phyloP scores from a whole-genome alignment of 2,113 vertebrate genomes.

The Cololabis saira region DNA sequence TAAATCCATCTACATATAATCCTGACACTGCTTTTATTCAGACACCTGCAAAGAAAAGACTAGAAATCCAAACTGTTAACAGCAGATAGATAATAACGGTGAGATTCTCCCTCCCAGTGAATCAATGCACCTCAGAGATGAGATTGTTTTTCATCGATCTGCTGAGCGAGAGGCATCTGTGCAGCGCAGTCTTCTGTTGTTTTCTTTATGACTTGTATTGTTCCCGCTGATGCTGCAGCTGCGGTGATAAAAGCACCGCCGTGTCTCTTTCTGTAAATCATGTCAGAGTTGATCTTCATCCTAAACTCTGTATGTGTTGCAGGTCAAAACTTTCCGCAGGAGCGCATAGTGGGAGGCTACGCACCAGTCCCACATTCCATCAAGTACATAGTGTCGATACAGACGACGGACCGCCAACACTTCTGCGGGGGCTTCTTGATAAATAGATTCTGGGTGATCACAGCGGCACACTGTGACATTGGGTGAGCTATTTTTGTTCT shows the following conservation, averaged over 20 bases:
- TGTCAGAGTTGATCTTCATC: slow-evolving; percentile 11
- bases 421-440: slow-evolving; percentile 88
- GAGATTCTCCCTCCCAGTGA: slow-evolving; percentile 12
- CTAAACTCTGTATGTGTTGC: slow-evolving; percentile 25
- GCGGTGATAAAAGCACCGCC: slow-evolving; percentile 9
- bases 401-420: slow-evolving; percentile 77
- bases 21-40: background rate
- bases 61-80: background rate
- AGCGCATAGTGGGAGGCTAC: slow-evolving; percentile 83
- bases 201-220: slow-evolving; percentile 18
- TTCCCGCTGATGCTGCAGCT: slow-evolving; percentile 24
- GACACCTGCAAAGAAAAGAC: background rate
- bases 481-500: slow-evolving; percentile 73
- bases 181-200: slow-evolving; percentile 17
- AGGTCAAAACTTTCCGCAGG: slow-evolving; percentile 47
- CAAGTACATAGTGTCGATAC: slow-evolving; percentile 85
- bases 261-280: slow-evolving; percentile 12
- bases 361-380: slow-evolving; percentile 78
- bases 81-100: slow-evolving; percentile 4
- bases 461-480: slow-evolving; percentile 88
- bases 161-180: slow-evolving; percentile 22
- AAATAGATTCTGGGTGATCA: slow-evolving; percentile 87
- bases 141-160: slow-evolving; percentile 43
- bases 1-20: background rate
- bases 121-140: slow-evolving; percentile 16